phyloP scores from a whole-genome alignment of 2,113 vertebrate genomes.

The Neotragus moschatus region DNA sequence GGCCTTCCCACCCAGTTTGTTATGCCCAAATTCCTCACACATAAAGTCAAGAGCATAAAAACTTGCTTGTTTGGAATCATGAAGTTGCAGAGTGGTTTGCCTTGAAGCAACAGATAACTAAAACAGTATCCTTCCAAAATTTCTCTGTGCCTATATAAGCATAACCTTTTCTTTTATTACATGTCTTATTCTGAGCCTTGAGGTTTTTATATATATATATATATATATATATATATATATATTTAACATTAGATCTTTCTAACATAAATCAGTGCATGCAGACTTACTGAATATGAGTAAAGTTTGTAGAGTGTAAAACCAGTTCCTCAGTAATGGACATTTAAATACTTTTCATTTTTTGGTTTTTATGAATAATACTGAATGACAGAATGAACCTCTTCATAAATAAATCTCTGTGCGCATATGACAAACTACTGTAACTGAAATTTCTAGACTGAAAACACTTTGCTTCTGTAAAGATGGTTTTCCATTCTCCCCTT shows the following conservation, averaged over 20 bases:
- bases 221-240: no score
- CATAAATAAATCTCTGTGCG: background rate
- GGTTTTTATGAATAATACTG: background rate
- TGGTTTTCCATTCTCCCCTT: background rate
- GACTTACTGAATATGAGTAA: background rate
- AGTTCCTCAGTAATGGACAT: background rate
- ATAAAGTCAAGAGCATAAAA: background rate
- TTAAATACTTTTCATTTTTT: background rate
- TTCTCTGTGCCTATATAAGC: background rate
- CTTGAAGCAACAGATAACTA: background rate
- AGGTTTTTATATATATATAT: no score
- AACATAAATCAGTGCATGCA: background rate
- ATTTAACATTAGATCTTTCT: background rate
- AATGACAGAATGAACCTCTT: background rate
- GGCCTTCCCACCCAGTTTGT: background rate
- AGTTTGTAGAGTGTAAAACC: background rate
- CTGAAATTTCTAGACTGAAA: background rate
- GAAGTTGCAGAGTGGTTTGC: background rate
- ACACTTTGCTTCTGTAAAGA: background rate
- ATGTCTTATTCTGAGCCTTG: background rate
- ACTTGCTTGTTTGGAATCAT: background rate
- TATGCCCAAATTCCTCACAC: background rate
- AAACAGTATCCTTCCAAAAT: background rate
- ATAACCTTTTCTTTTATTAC: background rate
- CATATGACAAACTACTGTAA: background rate